Percentiles rank a stretch among this genome's conserved stretches.
Conservation (phyloP, 2,888 invertebrate species). For the Xiphydria camelus region DNA sequence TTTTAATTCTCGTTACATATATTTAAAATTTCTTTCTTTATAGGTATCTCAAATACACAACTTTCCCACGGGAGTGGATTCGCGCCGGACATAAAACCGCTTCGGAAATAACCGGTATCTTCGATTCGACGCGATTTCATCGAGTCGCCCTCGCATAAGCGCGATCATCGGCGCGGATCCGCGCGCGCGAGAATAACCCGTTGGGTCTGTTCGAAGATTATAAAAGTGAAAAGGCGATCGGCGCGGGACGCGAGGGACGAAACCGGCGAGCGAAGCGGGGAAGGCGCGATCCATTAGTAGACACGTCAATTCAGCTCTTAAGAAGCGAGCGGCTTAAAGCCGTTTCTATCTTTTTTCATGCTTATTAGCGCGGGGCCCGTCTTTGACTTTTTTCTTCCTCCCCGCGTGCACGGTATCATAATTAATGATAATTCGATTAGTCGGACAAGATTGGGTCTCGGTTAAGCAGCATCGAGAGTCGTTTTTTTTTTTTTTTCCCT, state of each 20-base stretch:
- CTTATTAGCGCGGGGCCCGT: slow-evolving; percentile 31
- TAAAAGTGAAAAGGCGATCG: slow-evolving; percentile 17
- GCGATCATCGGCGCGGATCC: too few relatives aligned
- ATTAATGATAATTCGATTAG: slow-evolving; percentile 55
- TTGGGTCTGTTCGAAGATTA: slow-evolving; percentile 38
- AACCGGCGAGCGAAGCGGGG: slow-evolving; percentile 29
- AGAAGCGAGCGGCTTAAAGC: slow-evolving; percentile 52
- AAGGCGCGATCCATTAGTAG: slow-evolving; percentile 56
- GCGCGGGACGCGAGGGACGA: slow-evolving; percentile 14
- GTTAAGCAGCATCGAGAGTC: slow-evolving; percentile 29
- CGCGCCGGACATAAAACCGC: too few relatives aligned
- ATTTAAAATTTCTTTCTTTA: too few relatives aligned
- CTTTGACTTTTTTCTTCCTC: slow-evolving; percentile 14
- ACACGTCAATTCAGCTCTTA: slow-evolving; percentile 55
- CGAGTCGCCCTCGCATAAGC: too few relatives aligned
- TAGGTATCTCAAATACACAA: too few relatives aligned
- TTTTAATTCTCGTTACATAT: too few relatives aligned
- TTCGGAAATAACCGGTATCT: too few relatives aligned
- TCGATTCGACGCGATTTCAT: too few relatives aligned
- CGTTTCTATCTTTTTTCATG: slow-evolving; percentile 20
- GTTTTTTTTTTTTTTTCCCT: slow-evolving; percentile 14
- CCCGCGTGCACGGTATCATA: slow-evolving; percentile 40
- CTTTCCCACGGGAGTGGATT: too few relatives aligned
- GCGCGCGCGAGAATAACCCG: too few relatives aligned
- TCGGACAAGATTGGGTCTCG: slow-evolving; percentile 43